phyloP scores from a whole-genome alignment of 1,140 invertebrate genomes.

The Ips typographus region DNA sequence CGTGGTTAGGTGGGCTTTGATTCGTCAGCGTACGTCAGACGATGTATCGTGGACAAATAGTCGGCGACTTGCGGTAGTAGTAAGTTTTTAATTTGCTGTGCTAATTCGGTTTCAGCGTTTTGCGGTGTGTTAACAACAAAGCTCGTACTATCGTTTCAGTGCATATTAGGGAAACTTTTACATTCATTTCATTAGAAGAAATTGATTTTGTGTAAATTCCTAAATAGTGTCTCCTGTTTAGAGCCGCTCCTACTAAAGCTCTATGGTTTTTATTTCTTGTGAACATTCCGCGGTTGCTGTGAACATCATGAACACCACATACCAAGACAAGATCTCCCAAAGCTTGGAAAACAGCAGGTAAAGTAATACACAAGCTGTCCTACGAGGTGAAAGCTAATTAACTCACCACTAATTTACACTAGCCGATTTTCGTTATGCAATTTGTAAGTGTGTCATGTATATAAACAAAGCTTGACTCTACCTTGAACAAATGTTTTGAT shows the following conservation, averaged over 20 bases:
- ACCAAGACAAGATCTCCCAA: constrained; percentile 43
- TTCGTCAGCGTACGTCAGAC: constrained; percentile 28
- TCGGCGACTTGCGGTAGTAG: constrained; percentile 2
- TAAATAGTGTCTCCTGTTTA: constrained; percentile 20
- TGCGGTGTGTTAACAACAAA: constrained; percentile 8
- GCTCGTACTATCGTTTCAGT: constrained; percentile 11
- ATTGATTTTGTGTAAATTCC: neutral
- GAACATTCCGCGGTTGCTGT: constrained; percentile 11
- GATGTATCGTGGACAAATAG: constrained; percentile 25
- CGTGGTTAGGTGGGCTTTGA: constrained; percentile 10
- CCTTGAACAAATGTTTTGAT: constrained; percentile 22
- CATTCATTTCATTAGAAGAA: too few relatives aligned
- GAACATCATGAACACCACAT: constrained; percentile 41
- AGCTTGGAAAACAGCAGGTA: constrained; percentile 48
- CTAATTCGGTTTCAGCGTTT: constrained; percentile 5
- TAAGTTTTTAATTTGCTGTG: constrained; percentile 13
- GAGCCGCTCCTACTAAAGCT: constrained; percentile 14
- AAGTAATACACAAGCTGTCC: constrained; percentile 13
- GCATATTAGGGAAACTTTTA: constrained; percentile 3
- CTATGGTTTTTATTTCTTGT: constrained; percentile 24
- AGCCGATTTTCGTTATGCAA: constrained; percentile 40
- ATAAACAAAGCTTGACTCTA: constrained; percentile 19
- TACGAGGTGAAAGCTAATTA: constrained; percentile 35
- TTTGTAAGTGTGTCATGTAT: constrained; percentile 41
- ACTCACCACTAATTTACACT: constrained; percentile 29